Base-by-base conservation (phyloP, 2,888 invertebrate species). In the Morpho helenor region DNA sequence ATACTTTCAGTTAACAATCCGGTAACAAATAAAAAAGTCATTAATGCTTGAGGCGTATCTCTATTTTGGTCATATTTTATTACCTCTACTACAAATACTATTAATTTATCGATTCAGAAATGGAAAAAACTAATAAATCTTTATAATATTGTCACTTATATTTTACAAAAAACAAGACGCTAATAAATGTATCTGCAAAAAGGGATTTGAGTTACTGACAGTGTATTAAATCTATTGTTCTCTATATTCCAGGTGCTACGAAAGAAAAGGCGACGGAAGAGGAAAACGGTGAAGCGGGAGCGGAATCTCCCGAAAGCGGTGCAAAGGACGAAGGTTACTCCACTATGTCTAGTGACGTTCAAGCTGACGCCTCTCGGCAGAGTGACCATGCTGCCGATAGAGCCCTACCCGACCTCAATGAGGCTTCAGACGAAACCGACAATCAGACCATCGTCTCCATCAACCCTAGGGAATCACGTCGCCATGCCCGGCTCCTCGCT, bases 321-420 rank as follows among this genome's bases (percentile, higher is more conserved):
- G 95, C 95, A 67, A 92, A 95, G 68, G 96, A 96, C 86, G 96
- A 96, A 77, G 96, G 95, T 16, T 96, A 96, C 81, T 95, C 95
- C 61, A 96, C 96, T 5, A 96, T 96, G 95, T 95, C 95, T 8
- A 95, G 95, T 64, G 96, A 96, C 75, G 95, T 95, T 1, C 95
- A 95, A 79, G 94, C 94, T 0, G 95, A 95, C 71, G 93, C 94
- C 1, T 93, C 93, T 0, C 72, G 91, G 23, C 92, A 92, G 49
- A 93, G 93, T 60, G 92, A 92, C 70, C 87, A 92, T 64, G 89
- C 87, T 1, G 86, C 84, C 0, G 87, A 92, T 64, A 78, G 93
- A 60, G 93, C 93, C 7, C 79, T 95, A 7, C 95, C 95, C 64
- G 95, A 95, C 74, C 91, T 95, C 42, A 94, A 95, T 76, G 95